phyloP scores from a whole-genome alignment of 2,113 vertebrate genomes.

The Tinamus guttatus region DNA sequence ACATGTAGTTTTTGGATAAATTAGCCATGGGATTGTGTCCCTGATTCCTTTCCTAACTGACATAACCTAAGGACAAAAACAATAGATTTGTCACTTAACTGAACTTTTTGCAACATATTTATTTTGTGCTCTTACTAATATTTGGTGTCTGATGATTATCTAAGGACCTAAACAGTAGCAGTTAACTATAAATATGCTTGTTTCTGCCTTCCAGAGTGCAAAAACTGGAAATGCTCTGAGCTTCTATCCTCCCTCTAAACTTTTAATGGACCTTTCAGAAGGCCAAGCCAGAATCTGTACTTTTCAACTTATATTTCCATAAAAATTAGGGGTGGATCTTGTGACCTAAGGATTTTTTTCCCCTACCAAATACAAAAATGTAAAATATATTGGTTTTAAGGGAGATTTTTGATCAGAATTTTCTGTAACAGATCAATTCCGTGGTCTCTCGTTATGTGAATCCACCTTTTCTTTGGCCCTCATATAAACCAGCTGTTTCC shows the following conservation, averaged over 20 bases:
- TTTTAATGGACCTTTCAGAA: background rate
- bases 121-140: background rate
- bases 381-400: background rate
- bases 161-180: background rate
- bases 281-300: background rate
- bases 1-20: slow-evolving; percentile 57
- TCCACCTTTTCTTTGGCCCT: background rate
- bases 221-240: background rate
- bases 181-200: background rate
- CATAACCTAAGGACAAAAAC: background rate
- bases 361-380: background rate
- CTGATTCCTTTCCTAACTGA: slow-evolving; percentile 39
- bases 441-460: background rate
- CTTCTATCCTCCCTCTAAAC: background rate
- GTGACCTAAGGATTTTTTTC: background rate
- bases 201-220: background rate
- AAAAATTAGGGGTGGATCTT: background rate
- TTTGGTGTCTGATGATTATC: background rate
- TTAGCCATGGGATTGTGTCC: slow-evolving; percentile 52
- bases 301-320: background rate
- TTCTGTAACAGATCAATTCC: background rate
- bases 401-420: slow-evolving; percentile 12
- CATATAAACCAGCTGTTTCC: background rate
- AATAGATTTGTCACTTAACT: background rate
- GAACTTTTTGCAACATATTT: background rate